Conservation (phyloP, 1,140 invertebrate genomes). For the Nymphalis io region DNA sequence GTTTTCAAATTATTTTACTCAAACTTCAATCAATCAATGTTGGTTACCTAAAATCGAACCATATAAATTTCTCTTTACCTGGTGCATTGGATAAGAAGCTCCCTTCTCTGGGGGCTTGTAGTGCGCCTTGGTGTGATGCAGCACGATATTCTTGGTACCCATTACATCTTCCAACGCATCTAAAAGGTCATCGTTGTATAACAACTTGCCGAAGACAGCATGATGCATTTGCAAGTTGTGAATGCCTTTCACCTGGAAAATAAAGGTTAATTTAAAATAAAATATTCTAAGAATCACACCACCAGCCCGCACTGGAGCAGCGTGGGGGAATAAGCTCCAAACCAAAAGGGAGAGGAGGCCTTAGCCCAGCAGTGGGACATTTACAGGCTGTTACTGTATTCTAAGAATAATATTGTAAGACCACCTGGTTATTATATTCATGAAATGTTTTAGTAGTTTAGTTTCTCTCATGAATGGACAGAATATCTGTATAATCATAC, state of each 20-base stretch:
- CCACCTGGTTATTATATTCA: background rate
- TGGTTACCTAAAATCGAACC: too few relatives aligned
- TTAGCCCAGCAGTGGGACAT: too few relatives aligned
- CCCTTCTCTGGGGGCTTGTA: slow-evolving; percentile 83
- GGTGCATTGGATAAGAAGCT: slow-evolving; percentile 84
- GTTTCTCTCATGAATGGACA: too few relatives aligned
- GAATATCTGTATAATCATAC: too few relatives aligned
- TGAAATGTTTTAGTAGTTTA: background rate
- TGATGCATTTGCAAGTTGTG: slow-evolving; percentile 83
- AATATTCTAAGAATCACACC: too few relatives aligned
- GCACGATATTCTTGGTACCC: slow-evolving; percentile 81
- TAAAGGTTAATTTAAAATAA: too few relatives aligned
- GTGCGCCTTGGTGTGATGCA: slow-evolving; percentile 85
- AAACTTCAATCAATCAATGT: too few relatives aligned
- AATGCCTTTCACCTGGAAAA: slow-evolving; percentile 62
- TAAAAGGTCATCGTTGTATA: slow-evolving; percentile 81
- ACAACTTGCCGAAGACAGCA: slow-evolving; percentile 79
- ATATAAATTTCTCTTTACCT: slow-evolving; percentile 39
- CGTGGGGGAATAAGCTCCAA: too few relatives aligned
- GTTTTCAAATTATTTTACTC: too few relatives aligned
- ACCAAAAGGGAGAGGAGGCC: too few relatives aligned
- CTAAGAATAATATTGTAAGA: background rate
- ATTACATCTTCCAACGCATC: slow-evolving; percentile 83
- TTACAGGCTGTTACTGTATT: too few relatives aligned
- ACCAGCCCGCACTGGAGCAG: too few relatives aligned